Conservation (phyloP, 1,140 invertebrate species). For the Theocolax elegans region DNA sequence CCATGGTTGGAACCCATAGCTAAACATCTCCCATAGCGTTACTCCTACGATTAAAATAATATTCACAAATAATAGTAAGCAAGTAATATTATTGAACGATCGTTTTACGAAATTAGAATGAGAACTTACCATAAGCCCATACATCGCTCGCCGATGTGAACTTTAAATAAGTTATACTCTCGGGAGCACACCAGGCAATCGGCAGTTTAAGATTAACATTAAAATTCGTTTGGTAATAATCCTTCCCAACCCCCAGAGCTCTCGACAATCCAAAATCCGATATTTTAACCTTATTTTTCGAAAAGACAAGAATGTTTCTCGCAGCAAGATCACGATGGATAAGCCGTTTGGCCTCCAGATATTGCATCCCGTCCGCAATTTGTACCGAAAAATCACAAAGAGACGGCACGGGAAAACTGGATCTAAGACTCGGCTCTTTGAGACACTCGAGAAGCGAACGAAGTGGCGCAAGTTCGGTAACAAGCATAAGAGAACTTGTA, state of each 20-base stretch:
- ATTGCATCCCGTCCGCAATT: slow-evolving; percentile 96
- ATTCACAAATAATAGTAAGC: neutral
- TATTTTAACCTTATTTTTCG: slow-evolving; percentile 96
- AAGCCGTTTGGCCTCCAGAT: slow-evolving; percentile 91
- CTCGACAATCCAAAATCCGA: slow-evolving; percentile 97
- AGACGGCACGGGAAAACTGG: slow-evolving; percentile 89
- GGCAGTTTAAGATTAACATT: slow-evolving; percentile 97
- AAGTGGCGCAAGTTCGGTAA: slow-evolving; percentile 95
- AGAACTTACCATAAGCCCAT: slow-evolving; percentile 89
- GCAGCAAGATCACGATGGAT: slow-evolving; percentile 96
- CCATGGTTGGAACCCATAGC: slow-evolving; percentile 98
- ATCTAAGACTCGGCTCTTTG: slow-evolving; percentile 87
- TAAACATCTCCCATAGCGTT: slow-evolving; percentile 99
- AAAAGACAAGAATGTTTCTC: slow-evolving; percentile 95
- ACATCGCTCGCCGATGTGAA: slow-evolving; percentile 97
- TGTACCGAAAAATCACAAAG: slow-evolving; percentile 93
- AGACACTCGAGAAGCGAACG: slow-evolving; percentile 95
- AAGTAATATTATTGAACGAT: no score
- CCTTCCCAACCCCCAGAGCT: slow-evolving; percentile 96
- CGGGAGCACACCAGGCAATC: slow-evolving; percentile 98
- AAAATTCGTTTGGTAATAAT: slow-evolving; percentile 99
- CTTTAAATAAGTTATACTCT: slow-evolving; percentile 94
- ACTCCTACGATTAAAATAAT: slow-evolving; percentile 67
- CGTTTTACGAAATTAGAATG: neutral
- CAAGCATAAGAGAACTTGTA: slow-evolving; percentile 94